Conservation (phyloP, 2,888 invertebrate genomes). For the Melanchra persicariae region DNA sequence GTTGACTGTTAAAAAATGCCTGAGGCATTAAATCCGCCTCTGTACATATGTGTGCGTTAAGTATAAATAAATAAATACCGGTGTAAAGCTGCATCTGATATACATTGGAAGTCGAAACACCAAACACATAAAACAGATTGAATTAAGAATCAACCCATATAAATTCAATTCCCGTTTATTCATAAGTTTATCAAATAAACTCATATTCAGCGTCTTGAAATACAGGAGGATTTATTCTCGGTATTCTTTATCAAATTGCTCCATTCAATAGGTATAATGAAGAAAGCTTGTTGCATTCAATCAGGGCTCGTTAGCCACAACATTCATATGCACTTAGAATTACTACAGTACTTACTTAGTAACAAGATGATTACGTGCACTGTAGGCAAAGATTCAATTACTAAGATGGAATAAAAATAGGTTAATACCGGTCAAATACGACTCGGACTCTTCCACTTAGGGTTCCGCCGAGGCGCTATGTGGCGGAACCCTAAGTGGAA, state of each 20-base stretch:
- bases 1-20: no score
- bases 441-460: no score
- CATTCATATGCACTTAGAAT: slow-evolving; percentile 29
- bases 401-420: not conserved
- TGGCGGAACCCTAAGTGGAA: no score
- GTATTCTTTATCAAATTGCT: slow-evolving; percentile 5
- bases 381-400: not conserved
- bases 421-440: no score
- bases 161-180: not conserved
- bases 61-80: no score
- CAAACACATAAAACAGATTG: not conserved
- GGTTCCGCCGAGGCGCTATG: no score
- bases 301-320: slow-evolving; percentile 15
- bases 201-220: slow-evolving; percentile 8
- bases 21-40: no score
- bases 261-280: slow-evolving; percentile 30
- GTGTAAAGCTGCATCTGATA: no score
- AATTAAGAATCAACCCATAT: not conserved
- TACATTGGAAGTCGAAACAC: no score
- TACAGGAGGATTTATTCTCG: not conserved
- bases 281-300: slow-evolving; percentile 11
- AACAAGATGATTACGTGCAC: not conserved
- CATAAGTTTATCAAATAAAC: slow-evolving; percentile 6
- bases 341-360: not conserved
- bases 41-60: no score